Base-by-base conservation (phyloP, 2,113 vertebrate species). In the Potamarius usumacintae region DNA sequence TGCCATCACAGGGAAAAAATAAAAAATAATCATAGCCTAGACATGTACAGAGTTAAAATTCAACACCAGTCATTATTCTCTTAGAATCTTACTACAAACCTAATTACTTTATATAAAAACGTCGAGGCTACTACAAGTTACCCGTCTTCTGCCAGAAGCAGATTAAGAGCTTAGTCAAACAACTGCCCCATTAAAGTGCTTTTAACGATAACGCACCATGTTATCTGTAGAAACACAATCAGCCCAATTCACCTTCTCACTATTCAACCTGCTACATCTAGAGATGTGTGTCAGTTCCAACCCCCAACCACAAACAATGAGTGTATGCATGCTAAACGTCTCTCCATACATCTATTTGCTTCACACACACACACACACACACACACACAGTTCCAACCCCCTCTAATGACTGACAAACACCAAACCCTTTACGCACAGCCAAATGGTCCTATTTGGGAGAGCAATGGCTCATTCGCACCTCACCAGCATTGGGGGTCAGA, bases 221-320 rank as follows among this genome's bases (percentile, higher is more conserved):
- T 86, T 80, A 86, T 78, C 76, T 82, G 67, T 7, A 87, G 55
- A 74, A 87, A 77, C 48, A 89, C 77, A 87, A 87, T 50, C 17
- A 42, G 67, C 48, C 1, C 55, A 83, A 79, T 86, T 88, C 22
- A 62, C 14, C 71, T 74, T 62, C 62, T 57, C 52, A 58, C 42
- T 42, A 42, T 42, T 42, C 67, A 82, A 80, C 52, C 79, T 42
- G 20, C 7, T 72, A 60, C 57, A 87, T 87, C 85, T 82, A 72
- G 53, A 87, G 85, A 87, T 71, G 52, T 72, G 52, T 12, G 65
- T 52, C 53, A 4, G 17, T 60, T 82, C 30, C 50, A 82, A 60
- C 22, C 79, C 65, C 14, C 63, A 30, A 22, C 62, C 62, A 48
- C 50, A 74, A 74, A 82, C 79, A 87, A 74, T 25, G 65, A 60